Evolutionary conservation across 2,113 vertebrate genomes (phyloP).

Genomic region (Lamprotornis superbus): DNA sequence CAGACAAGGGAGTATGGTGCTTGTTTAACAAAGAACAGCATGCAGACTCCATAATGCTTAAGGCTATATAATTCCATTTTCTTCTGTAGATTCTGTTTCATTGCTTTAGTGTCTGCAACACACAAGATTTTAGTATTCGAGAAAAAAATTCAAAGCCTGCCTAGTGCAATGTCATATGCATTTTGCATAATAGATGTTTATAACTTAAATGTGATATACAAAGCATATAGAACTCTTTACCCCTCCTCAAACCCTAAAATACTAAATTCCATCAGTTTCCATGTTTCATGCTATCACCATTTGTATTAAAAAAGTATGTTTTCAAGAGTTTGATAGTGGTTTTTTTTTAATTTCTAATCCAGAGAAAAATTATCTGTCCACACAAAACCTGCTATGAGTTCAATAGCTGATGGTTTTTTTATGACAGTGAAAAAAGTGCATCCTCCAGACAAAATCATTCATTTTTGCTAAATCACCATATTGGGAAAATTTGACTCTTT

Average conservation of each 20-base stretch:
- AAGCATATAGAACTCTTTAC: neutral
- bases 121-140: neutral
- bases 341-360: neutral
- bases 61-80: slow-evolving; percentile 46
- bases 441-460: neutral
- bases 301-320: neutral
- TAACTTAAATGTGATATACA: neutral
- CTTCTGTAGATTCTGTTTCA: slow-evolving; percentile 17
- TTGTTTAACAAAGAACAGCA: slow-evolving; percentile 65
- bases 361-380: neutral
- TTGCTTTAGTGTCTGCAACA: neutral
- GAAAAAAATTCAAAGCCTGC: neutral
- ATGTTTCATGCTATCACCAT: neutral
- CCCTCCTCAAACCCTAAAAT: neutral
- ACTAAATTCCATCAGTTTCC: neutral
- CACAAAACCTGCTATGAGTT: neutral
- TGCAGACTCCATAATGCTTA: slow-evolving; percentile 35
- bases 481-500: neutral
- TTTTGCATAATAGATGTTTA: neutral
- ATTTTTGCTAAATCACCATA: neutral
- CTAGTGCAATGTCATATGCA: neutral
- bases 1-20: slow-evolving; percentile 32
- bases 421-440: neutral
- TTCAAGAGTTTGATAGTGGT: neutral
- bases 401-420: neutral